Evolutionary conservation across 2,113 vertebrate species (phyloP).

Genomic region (Brachyhypopomus gauderio): DNA sequence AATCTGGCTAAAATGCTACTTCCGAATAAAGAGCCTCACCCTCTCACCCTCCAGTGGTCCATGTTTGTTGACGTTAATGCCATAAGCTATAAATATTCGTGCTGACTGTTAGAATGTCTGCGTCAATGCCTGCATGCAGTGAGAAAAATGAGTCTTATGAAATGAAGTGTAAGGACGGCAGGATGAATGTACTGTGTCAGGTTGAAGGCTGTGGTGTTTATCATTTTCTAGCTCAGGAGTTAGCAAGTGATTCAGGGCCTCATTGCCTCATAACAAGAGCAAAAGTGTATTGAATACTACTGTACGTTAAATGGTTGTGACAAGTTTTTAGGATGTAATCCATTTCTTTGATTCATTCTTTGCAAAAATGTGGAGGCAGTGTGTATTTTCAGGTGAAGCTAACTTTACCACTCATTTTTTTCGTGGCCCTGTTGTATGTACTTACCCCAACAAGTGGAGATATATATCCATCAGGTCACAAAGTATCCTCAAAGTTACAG

Average conservation of each 20-base stretch:
- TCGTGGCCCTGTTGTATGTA: background rate
- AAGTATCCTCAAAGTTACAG: background rate
- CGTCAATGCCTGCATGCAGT: slow-evolving; percentile 1
- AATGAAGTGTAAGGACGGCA: slow-evolving; percentile 23
- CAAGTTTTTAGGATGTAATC: too few relatives aligned
- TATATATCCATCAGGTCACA: too few relatives aligned
- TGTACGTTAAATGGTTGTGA: background rate
- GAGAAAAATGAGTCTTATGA: slow-evolving; percentile 38
- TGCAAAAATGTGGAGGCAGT: too few relatives aligned
- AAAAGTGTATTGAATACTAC: background rate
- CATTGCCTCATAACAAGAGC: slow-evolving; percentile 9
- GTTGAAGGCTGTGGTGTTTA: slow-evolving; percentile 28
- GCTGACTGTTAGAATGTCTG: background rate
- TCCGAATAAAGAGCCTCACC: slow-evolving; percentile 27
- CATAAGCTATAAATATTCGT: slow-evolving; percentile 35
- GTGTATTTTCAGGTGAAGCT: background rate
- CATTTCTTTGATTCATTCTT: too few relatives aligned
- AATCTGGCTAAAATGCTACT: slow-evolving; percentile 35
- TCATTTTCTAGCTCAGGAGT: slow-evolving; percentile 42
- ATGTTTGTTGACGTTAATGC: slow-evolving; percentile 28
- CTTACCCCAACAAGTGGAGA: background rate
- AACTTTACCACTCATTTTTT: background rate
- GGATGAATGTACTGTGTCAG: slow-evolving; percentile 9
- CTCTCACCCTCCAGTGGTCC: slow-evolving; percentile 21
- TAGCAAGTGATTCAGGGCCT: slow-evolving; percentile 42